These are phyloP conservation scores for Cynopterus brachyotis DNA, from an alignment of 2,113 vertebrate species.

Conservation along the genomic window DNA sequence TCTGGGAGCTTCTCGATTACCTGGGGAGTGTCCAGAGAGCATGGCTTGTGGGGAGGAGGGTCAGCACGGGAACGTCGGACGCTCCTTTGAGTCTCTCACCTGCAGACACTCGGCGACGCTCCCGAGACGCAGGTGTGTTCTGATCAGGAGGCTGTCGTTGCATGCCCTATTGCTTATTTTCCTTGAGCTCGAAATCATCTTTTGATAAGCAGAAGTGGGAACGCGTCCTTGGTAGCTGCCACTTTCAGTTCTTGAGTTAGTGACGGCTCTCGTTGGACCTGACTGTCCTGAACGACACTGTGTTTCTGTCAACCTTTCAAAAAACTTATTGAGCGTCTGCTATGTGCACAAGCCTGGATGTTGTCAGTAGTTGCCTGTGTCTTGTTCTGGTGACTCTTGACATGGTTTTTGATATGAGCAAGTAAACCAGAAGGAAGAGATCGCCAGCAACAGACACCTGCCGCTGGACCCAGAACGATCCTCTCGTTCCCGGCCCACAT, in stretches of 20 bases:
- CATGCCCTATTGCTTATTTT: not conserved
- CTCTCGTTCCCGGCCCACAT: accelerated
- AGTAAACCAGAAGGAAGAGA: not conserved
- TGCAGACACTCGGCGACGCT: not conserved
- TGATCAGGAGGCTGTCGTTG: not conserved
- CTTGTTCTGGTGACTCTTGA: not conserved
- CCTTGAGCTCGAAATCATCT: not conserved
- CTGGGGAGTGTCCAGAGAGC: not conserved
- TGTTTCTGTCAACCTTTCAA: not conserved
- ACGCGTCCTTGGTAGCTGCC: not conserved
- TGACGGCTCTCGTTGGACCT: not conserved
- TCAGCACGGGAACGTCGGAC: not conserved
- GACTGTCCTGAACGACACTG: not conserved
- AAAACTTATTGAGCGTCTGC: not conserved
- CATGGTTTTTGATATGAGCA: not conserved
- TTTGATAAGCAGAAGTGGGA: not conserved
- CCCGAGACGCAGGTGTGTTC: not conserved
- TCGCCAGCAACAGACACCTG: not conserved
- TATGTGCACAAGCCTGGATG: not conserved
- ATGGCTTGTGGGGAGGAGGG: too few species aligned
- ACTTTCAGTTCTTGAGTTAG: not conserved
- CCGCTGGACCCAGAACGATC: not conserved
- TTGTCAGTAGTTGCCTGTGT: not conserved
- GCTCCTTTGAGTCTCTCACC: not conserved
- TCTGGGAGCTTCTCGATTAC: not conserved